Conservation (phyloP, 1,140 invertebrate species). For the Drosophila teissieri region DNA sequence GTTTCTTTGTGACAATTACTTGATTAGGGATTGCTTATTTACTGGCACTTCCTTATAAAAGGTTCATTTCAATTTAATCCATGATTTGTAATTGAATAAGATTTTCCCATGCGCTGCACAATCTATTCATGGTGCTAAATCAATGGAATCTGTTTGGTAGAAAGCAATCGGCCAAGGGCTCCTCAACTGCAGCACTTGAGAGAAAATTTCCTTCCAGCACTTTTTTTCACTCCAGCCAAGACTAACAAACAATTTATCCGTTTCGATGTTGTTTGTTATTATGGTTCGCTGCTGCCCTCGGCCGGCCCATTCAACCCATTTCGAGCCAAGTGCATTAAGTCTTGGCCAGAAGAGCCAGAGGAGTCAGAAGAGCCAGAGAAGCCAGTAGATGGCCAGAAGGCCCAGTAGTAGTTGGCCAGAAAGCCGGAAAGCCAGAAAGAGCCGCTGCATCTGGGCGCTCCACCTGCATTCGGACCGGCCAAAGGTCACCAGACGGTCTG, state of each 20-base stretch:
- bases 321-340: slow-evolving; percentile 39
- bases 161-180: slow-evolving; percentile 15
- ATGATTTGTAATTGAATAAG: slow-evolving; percentile 13
- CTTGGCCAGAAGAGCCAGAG: slow-evolving; percentile 12
- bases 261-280: slow-evolving; percentile 45
- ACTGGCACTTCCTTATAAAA: background rate
- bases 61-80: background rate
- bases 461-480: slow-evolving; percentile 53
- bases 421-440: background rate
- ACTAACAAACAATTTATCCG: slow-evolving; percentile 52
- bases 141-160: slow-evolving; percentile 12
- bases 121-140: slow-evolving; percentile 12
- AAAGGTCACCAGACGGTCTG: slow-evolving; percentile 77
- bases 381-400: background rate
- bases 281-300: slow-evolving; percentile 32
- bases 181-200: slow-evolving; percentile 1
- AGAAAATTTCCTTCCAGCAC: background rate
- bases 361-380: background rate
- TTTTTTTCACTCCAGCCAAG: slow-evolving; percentile 20
- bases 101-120: slow-evolving; percentile 16
- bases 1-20: background rate
- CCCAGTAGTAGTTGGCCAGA: background rate
- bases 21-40: background rate
- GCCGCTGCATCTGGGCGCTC: slow-evolving; percentile 17
- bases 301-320: slow-evolving; percentile 39